Evolutionary conservation across 1,140 invertebrate species (phyloP).

Genomic region (Sinella curviseta): DNA sequence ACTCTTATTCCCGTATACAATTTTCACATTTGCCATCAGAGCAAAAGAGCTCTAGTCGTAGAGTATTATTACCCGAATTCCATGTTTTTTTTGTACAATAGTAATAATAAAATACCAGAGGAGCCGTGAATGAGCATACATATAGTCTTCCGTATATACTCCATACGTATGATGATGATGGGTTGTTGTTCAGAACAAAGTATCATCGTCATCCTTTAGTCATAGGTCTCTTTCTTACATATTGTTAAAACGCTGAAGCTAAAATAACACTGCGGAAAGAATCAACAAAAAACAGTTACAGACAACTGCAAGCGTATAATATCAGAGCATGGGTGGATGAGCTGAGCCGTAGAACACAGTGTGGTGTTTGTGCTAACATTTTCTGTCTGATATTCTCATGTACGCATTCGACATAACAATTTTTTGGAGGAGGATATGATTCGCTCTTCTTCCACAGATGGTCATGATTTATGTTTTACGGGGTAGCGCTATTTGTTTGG

Average conservation of each 20-base stretch:
- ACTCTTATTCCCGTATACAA: neutral
- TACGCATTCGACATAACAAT: neutral
- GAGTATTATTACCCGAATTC: slow-evolving; percentile 8
- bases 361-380: neutral
- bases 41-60: too few species aligned
- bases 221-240: neutral
- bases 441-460: neutral
- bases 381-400: neutral
- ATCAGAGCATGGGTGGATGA: too few species aligned
- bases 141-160: too few species aligned
- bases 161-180: neutral
- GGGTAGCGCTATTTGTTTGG: neutral
- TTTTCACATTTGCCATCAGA: neutral
- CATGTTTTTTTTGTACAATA: neutral
- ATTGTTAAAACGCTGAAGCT: neutral
- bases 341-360: too few species aligned
- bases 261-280: too few species aligned
- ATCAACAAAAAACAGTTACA: too few species aligned
- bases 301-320: too few species aligned
- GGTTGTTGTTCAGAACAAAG: neutral
- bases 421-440: neutral
- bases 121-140: neutral
- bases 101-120: slow-evolving; percentile 20
- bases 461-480: neutral
- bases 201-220: neutral